Percentiles rank a stretch among this genome's conserved stretches.
Evolutionary conservation across 1,140 invertebrate species (phyloP).

Genomic region (Musca domestica): DNA sequence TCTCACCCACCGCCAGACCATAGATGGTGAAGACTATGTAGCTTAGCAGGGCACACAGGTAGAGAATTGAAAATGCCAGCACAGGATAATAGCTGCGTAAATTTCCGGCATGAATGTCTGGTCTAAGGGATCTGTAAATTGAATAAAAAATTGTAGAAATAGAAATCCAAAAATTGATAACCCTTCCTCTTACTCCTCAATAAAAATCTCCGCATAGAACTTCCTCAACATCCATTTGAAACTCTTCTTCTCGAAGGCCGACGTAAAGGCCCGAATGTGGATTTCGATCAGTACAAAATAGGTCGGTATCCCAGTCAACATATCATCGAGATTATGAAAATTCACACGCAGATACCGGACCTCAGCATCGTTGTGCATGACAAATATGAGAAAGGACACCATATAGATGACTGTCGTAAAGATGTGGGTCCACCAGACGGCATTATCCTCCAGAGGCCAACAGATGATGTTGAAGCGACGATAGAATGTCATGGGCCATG

Average conservation of each 20-base stretch:
- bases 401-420: conserved; percentile 25
- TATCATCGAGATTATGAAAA: conserved; percentile 31
- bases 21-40: conserved; percentile 32
- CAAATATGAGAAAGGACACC: conserved; percentile 28
- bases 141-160: neutral
- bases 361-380: conserved; percentile 42
- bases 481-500: conserved; percentile 35
- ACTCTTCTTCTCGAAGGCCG: conserved; percentile 16
- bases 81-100: conserved; percentile 29
- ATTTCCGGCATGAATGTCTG: conserved; percentile 27
- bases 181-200: conserved; percentile 27
- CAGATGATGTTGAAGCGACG: conserved; percentile 35
- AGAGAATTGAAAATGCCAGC: conserved; percentile 34
- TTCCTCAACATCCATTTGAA: conserved; percentile 34
- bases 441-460: conserved; percentile 39
- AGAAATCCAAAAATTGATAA: neutral
- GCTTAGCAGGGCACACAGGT: conserved; percentile 29
- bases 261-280: conserved; percentile 33
- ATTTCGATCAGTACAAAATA: conserved; percentile 42
- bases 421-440: conserved; percentile 12
- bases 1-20: conserved; percentile 28
- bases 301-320: conserved; percentile 41
- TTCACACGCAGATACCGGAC: conserved; percentile 36
- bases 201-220: conserved; percentile 38
- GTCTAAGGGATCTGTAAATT: conserved; percentile 16